A percentile compares a stretch with the other conserved stretches of the same genome.
Conservation (phyloP, 2,113 vertebrate genomes). For the Dolichotis patagonum region DNA sequence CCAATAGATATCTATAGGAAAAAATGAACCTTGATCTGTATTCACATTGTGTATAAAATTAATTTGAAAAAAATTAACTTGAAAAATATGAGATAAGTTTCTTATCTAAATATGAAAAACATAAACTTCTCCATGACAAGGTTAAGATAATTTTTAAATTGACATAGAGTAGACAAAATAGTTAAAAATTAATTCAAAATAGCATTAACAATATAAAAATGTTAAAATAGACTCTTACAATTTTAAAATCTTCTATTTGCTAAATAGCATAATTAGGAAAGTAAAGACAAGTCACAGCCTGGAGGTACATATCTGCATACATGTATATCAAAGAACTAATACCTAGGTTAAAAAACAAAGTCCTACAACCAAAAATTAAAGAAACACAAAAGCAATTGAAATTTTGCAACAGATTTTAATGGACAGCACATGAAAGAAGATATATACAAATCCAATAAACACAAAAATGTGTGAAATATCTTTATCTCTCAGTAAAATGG, state of each 20-base stretch:
- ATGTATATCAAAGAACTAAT: neutral
- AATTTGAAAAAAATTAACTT: neutral
- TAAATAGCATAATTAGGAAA: neutral
- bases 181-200: neutral
- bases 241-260: neutral
- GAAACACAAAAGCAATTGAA: neutral
- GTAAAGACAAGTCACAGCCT: neutral
- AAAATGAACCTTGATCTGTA: neutral
- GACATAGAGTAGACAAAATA: neutral
- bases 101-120: neutral
- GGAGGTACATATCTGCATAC: neutral
- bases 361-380: neutral
- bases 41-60: neutral
- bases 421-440: neutral
- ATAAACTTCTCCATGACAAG: neutral
- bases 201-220: neutral
- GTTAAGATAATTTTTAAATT: neutral
- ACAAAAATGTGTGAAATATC: neutral
- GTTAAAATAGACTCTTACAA: neutral
- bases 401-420: neutral
- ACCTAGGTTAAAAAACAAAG: neutral
- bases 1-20: neutral
- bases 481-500: neutral
- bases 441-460: neutral
- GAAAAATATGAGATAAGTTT: neutral